Evolutionary conservation across 2,888 invertebrate species (phyloP).

Genomic region (Drosophila affinis): DNA sequence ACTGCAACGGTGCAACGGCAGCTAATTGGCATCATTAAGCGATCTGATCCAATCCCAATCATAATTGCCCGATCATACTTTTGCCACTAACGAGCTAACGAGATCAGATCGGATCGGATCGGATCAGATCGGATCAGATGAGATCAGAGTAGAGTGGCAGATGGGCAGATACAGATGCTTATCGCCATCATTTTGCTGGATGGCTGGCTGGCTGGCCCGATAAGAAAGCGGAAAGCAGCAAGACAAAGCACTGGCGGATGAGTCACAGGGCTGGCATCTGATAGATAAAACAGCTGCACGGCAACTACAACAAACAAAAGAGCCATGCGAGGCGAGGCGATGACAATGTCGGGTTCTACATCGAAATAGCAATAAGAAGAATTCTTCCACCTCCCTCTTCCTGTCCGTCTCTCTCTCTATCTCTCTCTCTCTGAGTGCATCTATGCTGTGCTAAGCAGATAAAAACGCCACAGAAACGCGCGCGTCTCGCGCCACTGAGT

Average conservation of each 20-base stretch:
- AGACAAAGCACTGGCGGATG: conserved; percentile 31
- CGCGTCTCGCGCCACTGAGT: conserved; percentile 51
- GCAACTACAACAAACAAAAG: conserved; percentile 48
- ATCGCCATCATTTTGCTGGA: conserved; percentile 1
- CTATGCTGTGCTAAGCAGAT: conserved; percentile 30
- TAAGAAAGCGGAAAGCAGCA: conserved; percentile 28
- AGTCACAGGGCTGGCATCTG: conserved; percentile 66
- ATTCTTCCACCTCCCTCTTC: conserved; percentile 47
- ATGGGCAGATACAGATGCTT: conserved; percentile 3
- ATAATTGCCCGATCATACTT: conserved; percentile 26
- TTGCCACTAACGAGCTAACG: conserved; percentile 16
- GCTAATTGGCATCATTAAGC: conserved; percentile 22
- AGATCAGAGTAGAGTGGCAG: conserved; percentile 11
- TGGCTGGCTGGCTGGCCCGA: background rate
- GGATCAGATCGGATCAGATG: conserved; percentile 16
- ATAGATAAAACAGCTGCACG: conserved; percentile 74
- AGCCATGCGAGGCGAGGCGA: background rate
- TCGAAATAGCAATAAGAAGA: conserved; percentile 74
- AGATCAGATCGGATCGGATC: background rate
- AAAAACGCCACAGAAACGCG: conserved; percentile 51
- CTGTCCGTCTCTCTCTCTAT: conserved; percentile 21
- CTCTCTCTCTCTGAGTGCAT: conserved; percentile 25
- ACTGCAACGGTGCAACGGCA: conserved; percentile 4
- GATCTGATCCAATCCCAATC: conserved; percentile 26
- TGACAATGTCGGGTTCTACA: conserved; percentile 44